Evolutionary conservation across 2,113 vertebrate genomes (phyloP).

Genomic region (Amia ocellicauda): DNA sequence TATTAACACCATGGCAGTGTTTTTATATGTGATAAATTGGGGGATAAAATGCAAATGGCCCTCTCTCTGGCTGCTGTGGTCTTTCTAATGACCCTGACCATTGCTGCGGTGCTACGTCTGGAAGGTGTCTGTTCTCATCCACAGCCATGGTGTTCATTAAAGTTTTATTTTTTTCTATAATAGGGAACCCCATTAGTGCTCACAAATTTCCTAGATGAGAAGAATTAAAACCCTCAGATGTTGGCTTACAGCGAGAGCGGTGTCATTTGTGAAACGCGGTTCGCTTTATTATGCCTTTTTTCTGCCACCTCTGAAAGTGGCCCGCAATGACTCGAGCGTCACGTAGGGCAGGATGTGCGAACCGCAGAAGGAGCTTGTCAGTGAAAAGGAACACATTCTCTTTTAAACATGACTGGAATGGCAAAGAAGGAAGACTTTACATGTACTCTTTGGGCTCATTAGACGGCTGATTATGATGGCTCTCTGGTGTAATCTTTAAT

Average conservation of each 20-base stretch:
- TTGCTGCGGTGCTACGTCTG: slow-evolving; percentile 83
- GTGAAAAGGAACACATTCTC: slow-evolving; percentile 79
- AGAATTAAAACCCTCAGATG: slow-evolving; percentile 87
- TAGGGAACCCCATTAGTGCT: slow-evolving; percentile 88
- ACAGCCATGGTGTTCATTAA: slow-evolving; percentile 84
- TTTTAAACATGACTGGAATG: slow-evolving; percentile 87
- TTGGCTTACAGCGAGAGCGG: slow-evolving; percentile 82
- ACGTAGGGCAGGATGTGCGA: slow-evolving; percentile 80
- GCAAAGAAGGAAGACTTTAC: slow-evolving; percentile 86
- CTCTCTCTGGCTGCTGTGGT: slow-evolving; percentile 67
- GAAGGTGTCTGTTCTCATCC: slow-evolving; percentile 84
- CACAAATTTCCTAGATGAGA: slow-evolving; percentile 86
- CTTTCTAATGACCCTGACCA: slow-evolving; percentile 79
- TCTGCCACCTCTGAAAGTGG: slow-evolving; percentile 78
- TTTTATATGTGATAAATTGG: too few species aligned
- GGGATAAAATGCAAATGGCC: too few species aligned
- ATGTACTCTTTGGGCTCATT: slow-evolving; percentile 92
- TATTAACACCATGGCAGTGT: too few species aligned
- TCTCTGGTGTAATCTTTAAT: slow-evolving; percentile 99
- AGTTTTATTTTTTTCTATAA: slow-evolving; percentile 85
- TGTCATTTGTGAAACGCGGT: slow-evolving; percentile 83
- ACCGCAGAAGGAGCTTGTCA: slow-evolving; percentile 82
- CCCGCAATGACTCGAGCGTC: slow-evolving; percentile 84
- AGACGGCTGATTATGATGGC: slow-evolving; percentile 98
- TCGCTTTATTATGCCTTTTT: slow-evolving; percentile 80